Conservation (phyloP, 2,113 vertebrate genomes). For the Climacteris rufus region DNA sequence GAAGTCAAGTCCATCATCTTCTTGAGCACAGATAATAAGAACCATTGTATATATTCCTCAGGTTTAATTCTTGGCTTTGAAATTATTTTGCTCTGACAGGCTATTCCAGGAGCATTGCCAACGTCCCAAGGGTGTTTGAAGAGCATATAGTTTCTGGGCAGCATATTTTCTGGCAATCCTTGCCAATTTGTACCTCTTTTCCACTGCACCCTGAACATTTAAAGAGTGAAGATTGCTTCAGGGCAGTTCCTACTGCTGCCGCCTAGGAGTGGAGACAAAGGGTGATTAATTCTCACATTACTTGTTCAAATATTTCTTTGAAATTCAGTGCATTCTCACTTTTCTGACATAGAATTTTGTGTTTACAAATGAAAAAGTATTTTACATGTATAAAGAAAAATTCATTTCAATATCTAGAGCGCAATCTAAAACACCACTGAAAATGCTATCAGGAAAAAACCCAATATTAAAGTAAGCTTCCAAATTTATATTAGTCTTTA, state of each 20-base stretch:
- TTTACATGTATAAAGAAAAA: background rate
- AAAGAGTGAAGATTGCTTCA: accelerated
- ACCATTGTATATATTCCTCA: background rate
- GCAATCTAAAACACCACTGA: conserved; percentile 23
- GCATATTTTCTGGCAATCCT: background rate
- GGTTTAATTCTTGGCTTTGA: background rate
- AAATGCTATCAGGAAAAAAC: background rate
- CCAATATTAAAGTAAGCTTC: conserved; percentile 21
- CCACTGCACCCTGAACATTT: accelerated
- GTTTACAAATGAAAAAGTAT: background rate
- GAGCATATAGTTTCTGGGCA: background rate
- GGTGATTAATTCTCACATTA: background rate
- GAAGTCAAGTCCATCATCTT: background rate
- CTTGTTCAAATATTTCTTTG: background rate
- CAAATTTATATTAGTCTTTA: conserved; percentile 44
- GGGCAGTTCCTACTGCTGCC: background rate
- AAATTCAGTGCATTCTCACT: background rate
- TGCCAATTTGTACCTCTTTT: background rate
- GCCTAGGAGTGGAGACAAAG: background rate
- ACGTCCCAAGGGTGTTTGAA: background rate
- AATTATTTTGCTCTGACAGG: background rate
- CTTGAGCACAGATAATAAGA: background rate
- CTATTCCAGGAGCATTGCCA: background rate
- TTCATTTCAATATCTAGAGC: background rate
- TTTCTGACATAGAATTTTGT: background rate